Conservation (phyloP, 2,888 invertebrate species). For the Mesorhabditis spiculigera region DNA sequence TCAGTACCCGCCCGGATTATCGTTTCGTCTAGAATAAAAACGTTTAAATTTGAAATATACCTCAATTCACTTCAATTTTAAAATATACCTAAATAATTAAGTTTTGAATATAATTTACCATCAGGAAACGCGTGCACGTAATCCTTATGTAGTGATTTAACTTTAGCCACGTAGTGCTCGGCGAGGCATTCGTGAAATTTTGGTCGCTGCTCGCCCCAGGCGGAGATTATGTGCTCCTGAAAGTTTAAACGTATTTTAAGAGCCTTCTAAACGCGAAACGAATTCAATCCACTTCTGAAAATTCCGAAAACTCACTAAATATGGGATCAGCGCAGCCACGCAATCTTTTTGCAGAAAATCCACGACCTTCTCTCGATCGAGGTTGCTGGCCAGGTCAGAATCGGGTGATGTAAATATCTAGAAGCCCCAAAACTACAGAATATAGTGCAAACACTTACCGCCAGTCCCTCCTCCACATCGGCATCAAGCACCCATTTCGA, state of each 20-base stretch:
- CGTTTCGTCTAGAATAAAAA: slow-evolving; percentile 56
- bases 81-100: neutral
- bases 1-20: slow-evolving; percentile 60
- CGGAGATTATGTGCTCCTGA: slow-evolving; percentile 82
- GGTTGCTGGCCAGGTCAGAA: slow-evolving; percentile 76
- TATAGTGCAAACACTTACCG: slow-evolving; percentile 55
- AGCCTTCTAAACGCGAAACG: no score
- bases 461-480: slow-evolving; percentile 82
- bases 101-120: slow-evolving; percentile 35
- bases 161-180: slow-evolving; percentile 79
- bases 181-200: slow-evolving; percentile 86
- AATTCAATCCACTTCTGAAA: no score
- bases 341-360: slow-evolving; percentile 79
- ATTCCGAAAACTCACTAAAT: slow-evolving; percentile 67
- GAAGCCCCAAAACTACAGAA: slow-evolving; percentile 10
- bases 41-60: no score
- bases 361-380: slow-evolving; percentile 82
- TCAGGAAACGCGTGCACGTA: slow-evolving; percentile 59
- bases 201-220: slow-evolving; percentile 81
- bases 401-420: slow-evolving; percentile 77
- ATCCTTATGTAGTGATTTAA: slow-evolving; percentile 59
- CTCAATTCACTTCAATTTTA: neutral
- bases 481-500: slow-evolving; percentile 84
- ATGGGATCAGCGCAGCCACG: slow-evolving; percentile 79
- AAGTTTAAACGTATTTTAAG: slow-evolving; percentile 10